Evolutionary conservation across 2,888 invertebrate species (phyloP), one percentile per base, ranked within the genome.

Genomic region (Drosophila maculinotata): DNA sequence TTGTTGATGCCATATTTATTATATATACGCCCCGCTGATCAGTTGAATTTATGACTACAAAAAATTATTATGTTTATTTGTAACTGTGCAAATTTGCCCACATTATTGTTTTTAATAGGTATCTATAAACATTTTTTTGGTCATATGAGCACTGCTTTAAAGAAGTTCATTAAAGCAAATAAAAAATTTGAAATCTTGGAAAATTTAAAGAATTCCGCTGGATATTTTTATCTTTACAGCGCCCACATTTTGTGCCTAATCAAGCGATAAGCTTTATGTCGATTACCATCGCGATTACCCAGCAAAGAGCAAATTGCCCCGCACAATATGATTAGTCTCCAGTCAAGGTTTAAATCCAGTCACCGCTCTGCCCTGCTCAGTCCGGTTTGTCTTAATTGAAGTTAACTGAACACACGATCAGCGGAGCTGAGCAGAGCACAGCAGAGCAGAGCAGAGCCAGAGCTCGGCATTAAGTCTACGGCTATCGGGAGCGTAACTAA

Each of bases 181-280:
- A 60, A 54, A n/a, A 51, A 58, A 20, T 20, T 35, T 20, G 25
- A 53, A 63, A 63, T 67, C 62, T 65, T 48, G 59, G 41, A 25
- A 39, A 54, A 63, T 79, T 69, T 33, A 75, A 45, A 53, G 44
- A 76, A 72, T 58, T 66, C 51, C 51, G 15, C 33, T 12, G 28
- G 28, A 67, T 62, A n/a, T 42, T 36, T 69, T 60, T 85, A 83
- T 83, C 82, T 83, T 86, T 86, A 86, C 65, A 62, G 71, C 57
- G 45, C 23, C 45, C 51, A 67, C 68, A 69, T 66, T 65, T 60
- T 49, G 48, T 38, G 76, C 25, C 68, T 79, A 79, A 85, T 80
- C 80, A 83, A 74, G 72, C 74, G 69, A 83, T 83, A 80, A 86
- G 84, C 81, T 86, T 83, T 86, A 83, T 86, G 84, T 69, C 86